These are phyloP conservation scores for Elephas maximus DNA, from an alignment of 2,113 vertebrate species.

Conservation along the genomic window DNA sequence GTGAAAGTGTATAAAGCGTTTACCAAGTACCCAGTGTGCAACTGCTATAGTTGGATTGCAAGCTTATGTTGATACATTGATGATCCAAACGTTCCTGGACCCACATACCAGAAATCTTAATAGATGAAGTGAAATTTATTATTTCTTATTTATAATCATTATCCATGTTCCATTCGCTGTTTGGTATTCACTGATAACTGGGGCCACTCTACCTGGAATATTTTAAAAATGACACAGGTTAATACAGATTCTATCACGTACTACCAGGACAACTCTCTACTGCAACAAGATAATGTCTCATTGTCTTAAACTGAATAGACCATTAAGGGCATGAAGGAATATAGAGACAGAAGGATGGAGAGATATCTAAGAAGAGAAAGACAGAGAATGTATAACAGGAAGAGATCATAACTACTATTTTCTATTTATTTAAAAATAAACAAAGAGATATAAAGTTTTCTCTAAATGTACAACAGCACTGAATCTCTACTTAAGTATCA, in stretches of 20 bases:
- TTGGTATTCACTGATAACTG: background rate
- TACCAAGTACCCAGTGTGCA: background rate
- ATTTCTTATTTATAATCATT: background rate
- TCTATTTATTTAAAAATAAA: background rate
- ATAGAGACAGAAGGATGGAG: background rate
- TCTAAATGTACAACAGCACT: background rate
- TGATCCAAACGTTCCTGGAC: background rate
- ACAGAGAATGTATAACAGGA: background rate
- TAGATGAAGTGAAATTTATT: background rate
- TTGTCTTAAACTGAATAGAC: background rate
- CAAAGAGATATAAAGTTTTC: background rate
- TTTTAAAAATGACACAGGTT: background rate
- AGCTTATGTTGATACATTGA: background rate
- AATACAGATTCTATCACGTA: background rate
- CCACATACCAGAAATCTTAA: background rate
- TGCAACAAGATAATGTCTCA: background rate
- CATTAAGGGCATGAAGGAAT: background rate
- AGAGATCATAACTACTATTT: background rate
- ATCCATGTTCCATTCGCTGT: background rate
- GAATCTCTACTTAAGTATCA: background rate
- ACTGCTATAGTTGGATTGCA: background rate
- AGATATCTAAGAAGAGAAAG: background rate
- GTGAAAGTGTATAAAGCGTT: background rate
- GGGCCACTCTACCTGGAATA: background rate
- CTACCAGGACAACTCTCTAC: background rate